phyloP scores from a whole-genome alignment of 2,888 invertebrate species.

The Nasonovia ribisnigri region DNA sequence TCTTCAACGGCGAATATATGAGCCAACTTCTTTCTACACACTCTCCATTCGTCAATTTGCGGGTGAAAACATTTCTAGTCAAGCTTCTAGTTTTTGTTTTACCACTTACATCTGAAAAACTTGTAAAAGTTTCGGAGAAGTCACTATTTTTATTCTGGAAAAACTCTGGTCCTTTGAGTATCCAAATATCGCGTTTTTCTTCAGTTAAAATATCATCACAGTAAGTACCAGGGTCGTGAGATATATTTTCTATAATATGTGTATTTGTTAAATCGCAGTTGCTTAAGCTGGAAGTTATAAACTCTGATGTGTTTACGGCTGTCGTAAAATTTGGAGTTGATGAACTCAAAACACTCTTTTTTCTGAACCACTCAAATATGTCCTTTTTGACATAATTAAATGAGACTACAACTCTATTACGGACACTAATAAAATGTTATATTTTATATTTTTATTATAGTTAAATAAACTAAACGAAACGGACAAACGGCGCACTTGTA shows the following conservation, averaged over 20 bases:
- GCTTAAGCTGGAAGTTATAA: too few relatives aligned
- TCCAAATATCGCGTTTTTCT: constrained; percentile 33
- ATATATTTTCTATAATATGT: constrained; percentile 27
- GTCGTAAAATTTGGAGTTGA: not conserved
- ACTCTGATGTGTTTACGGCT: not conserved
- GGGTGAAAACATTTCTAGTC: constrained; percentile 29
- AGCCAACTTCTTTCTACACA: constrained; percentile 25
- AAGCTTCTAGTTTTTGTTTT: constrained; percentile 33
- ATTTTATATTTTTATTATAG: constrained; percentile 41
- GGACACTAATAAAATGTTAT: constrained; percentile 35
- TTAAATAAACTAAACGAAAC: constrained; percentile 37
- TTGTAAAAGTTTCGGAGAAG: constrained; percentile 39
- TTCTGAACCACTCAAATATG: constrained; percentile 41
- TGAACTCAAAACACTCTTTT: constrained; percentile 33
- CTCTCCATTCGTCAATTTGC: constrained; percentile 22
- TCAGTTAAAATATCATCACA: constrained; percentile 25
- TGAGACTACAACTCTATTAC: constrained; percentile 30
- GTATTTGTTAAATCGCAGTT: not conserved
- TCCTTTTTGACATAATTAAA: constrained; percentile 42
- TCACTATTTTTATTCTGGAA: constrained; percentile 20
- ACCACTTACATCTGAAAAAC: constrained; percentile 33
- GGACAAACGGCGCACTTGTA: constrained; percentile 41
- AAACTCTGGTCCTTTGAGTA: constrained; percentile 9
- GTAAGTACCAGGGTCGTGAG: constrained; percentile 21
- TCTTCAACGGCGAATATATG: constrained; percentile 24